Base-by-base conservation (phyloP, 2,888 invertebrate species). In the Adelognathus sp. region DNA sequence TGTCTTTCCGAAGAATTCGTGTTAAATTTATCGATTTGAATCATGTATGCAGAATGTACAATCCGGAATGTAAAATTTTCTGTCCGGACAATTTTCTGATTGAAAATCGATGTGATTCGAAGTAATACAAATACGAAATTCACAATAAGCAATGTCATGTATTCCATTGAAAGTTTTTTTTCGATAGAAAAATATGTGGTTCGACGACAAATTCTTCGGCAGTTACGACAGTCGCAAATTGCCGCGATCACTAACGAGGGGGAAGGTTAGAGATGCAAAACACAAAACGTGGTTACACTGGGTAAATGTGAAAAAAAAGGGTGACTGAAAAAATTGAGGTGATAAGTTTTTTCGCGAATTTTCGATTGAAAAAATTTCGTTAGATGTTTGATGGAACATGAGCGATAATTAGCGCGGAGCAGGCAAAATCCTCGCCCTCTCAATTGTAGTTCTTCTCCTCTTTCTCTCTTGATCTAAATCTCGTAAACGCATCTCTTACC, bases 401-500 rank as follows among this genome's bases (percentile, higher is more conserved):
- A 61, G 71, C 50, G 64, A 64, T 44, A 67, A 52, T 75, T 39
- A 69, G 52, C 50, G 67, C 67, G 36, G 27, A 60, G 50, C 54
- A 52, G 69, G 63, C 50, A n/a, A n/a, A 58, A 50, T 61, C 21
- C 33, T 50, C n/a, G n/a, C n/a, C n/a, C 18, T 18, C 60, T 69
- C 41, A 16, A 29, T 24, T 27, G 60, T 36, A 54, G 54, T 63
- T 33, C 21, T 69, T 76, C 27, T 33, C 50, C 18, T 60, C 36
- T 61, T 58, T 75, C 54, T 41, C 31, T 69, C 50, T 54, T 74
- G 76, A 71, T 82, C 78, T 82, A 77, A 81, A 64, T 79, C 76
- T 71, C 58, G 44, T 44, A 9, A 72, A 52, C 70, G 64, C 46
- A 44, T 21, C 69, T 85, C 91, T 91, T 91, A 91, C 90, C 90